Conservation (phyloP, 2,113 vertebrate genomes). For the Rhinoderma darwinii region DNA sequence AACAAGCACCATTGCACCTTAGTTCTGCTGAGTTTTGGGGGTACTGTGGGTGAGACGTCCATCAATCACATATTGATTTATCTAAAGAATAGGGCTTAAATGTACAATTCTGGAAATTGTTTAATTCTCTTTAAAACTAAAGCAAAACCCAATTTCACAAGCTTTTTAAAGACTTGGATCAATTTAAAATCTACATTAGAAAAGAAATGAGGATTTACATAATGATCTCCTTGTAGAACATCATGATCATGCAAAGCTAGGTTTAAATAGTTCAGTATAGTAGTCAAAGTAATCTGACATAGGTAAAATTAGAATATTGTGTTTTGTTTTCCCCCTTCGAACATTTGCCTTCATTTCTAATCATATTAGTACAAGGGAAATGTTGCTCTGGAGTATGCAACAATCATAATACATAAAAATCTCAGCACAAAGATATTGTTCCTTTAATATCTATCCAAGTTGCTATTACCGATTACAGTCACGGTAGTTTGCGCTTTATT, state of each 20-base stretch:
- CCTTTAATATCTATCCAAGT: neutral
- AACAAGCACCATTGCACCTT: too few species aligned
- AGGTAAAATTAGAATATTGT: neutral
- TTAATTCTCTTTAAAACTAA: too few species aligned
- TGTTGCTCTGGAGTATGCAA: neutral
- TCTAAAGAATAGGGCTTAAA: too few species aligned
- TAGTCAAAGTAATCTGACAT: neutral
- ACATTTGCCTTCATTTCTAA: constrained; percentile 10
- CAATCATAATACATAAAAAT: neutral
- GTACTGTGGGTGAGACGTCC: too few species aligned
- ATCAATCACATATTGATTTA: too few species aligned
- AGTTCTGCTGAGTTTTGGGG: too few species aligned
- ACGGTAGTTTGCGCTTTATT: neutral
- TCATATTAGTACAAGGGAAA: neutral
- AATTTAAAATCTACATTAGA: too few species aligned
- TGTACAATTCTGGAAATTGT: too few species aligned
- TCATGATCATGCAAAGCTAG: neutral
- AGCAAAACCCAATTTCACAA: too few species aligned
- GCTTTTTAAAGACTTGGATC: too few species aligned
- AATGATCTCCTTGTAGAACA: too few species aligned
- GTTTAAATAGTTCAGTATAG: neutral
- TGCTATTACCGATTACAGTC: neutral
- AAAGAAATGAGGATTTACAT: too few species aligned
- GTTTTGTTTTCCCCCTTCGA: neutral
- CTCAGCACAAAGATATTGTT: neutral